A percentile compares a stretch with the other conserved stretches of the same genome.
Evolutionary conservation across 1,140 invertebrate genomes (phyloP).

Genomic region (Drosophila navojoa): DNA sequence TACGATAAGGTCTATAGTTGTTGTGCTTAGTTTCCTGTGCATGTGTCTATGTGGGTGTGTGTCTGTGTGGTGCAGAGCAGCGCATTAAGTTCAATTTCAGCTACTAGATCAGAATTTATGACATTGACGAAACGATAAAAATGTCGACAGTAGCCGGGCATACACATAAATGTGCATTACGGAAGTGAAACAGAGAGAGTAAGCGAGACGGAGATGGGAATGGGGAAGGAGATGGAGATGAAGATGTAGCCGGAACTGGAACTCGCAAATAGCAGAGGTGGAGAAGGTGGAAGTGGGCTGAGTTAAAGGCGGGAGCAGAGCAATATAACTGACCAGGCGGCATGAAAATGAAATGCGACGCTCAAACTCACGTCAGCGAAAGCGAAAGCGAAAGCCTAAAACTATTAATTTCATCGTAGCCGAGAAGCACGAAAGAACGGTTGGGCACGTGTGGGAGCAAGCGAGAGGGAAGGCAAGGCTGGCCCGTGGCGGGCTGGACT

Average conservation of each 20-base stretch:
- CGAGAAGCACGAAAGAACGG: slow-evolving; percentile 13
- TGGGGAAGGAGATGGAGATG: not conserved
- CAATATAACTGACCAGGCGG: slow-evolving; percentile 68
- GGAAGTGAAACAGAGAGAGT: slow-evolving; percentile 12
- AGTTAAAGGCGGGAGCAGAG: not conserved
- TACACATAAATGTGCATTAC: slow-evolving; percentile 77
- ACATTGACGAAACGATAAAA: slow-evolving; percentile 83
- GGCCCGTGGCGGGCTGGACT: not conserved
- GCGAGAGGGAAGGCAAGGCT: not conserved
- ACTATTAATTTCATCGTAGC: slow-evolving; percentile 77
- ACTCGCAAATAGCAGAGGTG: not conserved
- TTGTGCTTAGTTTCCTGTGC: slow-evolving; percentile 4
- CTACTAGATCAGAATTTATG: slow-evolving; percentile 81
- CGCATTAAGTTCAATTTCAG: slow-evolving; percentile 82
- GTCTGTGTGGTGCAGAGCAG: slow-evolving; percentile 5
- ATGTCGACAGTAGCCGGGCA: slow-evolving; percentile 59
- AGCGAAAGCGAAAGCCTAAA: slow-evolving; percentile 69
- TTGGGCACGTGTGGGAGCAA: too few species aligned
- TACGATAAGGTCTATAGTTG: slow-evolving; percentile 17
- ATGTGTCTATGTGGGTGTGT: slow-evolving; percentile 1
- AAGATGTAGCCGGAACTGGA: slow-evolving; percentile 16
- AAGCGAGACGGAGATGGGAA: not conserved
- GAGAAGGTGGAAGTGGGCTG: not conserved
- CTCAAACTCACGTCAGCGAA: slow-evolving; percentile 42
- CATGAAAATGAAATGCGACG: slow-evolving; percentile 77